Conservation (phyloP, 2,113 vertebrate genomes). For the Apteryx mantelli region DNA sequence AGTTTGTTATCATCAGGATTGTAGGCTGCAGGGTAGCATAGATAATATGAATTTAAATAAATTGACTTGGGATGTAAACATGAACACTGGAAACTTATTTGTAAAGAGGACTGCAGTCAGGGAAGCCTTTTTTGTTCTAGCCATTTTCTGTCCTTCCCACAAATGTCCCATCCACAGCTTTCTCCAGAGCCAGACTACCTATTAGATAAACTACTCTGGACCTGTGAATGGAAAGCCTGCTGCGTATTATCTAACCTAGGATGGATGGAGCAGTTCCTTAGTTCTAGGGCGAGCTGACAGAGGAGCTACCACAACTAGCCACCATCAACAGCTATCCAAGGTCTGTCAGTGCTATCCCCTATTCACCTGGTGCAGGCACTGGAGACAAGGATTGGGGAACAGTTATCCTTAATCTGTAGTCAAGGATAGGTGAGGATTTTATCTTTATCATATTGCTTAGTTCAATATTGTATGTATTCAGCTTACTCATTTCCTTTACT, state of each 20-base stretch:
- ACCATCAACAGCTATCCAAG: background rate
- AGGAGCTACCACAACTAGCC: background rate
- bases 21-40: constrained; percentile 44
- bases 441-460: constrained; percentile 45
- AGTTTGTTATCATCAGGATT: background rate
- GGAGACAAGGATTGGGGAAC: constrained; percentile 30
- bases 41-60: constrained; percentile 28
- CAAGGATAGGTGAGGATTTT: constrained; percentile 5
- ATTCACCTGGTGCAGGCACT: constrained; percentile 30
- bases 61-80: constrained; percentile 31
- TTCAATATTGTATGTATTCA: constrained; percentile 54
- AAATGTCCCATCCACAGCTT: background rate
- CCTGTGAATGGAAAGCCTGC: constrained; percentile 8
- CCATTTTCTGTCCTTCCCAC: constrained; percentile 1
- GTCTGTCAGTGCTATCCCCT: constrained; percentile 10
- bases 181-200: constrained; percentile 13
- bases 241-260: constrained; percentile 22
- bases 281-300: background rate
- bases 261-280: background rate
- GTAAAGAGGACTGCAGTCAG: background rate
- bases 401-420: constrained; percentile 32
- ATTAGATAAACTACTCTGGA: background rate
- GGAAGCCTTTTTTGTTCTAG: constrained; percentile 25
- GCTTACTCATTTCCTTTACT: constrained; percentile 63
- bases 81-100: constrained; percentile 23